phyloP scores from a whole-genome alignment of 2,888 invertebrate genomes.

The Callyntrura guangdongensis region DNA sequence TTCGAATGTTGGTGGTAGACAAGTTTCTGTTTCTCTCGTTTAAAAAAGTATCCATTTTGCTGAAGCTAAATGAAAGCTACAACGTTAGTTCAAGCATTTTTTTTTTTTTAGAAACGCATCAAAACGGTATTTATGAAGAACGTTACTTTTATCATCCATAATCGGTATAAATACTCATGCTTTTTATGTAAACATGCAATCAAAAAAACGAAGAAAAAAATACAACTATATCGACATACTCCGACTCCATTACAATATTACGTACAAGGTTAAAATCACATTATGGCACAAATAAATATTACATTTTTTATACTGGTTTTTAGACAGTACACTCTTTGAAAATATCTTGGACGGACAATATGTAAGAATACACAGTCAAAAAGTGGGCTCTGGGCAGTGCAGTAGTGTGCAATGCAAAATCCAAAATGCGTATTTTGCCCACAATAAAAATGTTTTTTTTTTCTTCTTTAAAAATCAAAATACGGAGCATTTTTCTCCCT shows the following conservation, averaged over 20 bases:
- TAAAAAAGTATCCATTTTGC: too few species aligned
- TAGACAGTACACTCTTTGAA: not conserved
- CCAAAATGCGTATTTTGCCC: not conserved
- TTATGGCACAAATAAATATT: constrained; percentile 69
- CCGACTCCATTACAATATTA: not conserved
- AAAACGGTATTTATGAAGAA: too few species aligned
- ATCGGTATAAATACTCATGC: constrained; percentile 4
- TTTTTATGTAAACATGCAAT: not conserved
- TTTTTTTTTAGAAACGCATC: too few species aligned
- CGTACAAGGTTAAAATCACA: constrained; percentile 64
- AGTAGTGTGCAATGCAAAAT: not conserved
- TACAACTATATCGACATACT: constrained; percentile 18
- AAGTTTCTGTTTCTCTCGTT: too few species aligned
- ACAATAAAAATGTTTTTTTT: too few species aligned
- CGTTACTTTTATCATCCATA: too few species aligned
- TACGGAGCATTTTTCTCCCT: constrained; percentile 64
- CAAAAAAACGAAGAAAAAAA: constrained; percentile 5
- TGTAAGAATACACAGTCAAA: too few species aligned
- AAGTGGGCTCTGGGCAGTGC: too few species aligned
- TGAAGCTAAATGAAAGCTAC: too few species aligned
- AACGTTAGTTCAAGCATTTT: too few species aligned
- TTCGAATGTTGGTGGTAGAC: too few species aligned
- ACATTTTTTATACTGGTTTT: not conserved
- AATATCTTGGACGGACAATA: too few species aligned
- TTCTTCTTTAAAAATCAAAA: constrained; percentile 48